Evolutionary conservation across 2,888 invertebrate species (phyloP), one percentile per base, ranked within the genome.

Genomic region (Epiperipatus broadwayi): DNA sequence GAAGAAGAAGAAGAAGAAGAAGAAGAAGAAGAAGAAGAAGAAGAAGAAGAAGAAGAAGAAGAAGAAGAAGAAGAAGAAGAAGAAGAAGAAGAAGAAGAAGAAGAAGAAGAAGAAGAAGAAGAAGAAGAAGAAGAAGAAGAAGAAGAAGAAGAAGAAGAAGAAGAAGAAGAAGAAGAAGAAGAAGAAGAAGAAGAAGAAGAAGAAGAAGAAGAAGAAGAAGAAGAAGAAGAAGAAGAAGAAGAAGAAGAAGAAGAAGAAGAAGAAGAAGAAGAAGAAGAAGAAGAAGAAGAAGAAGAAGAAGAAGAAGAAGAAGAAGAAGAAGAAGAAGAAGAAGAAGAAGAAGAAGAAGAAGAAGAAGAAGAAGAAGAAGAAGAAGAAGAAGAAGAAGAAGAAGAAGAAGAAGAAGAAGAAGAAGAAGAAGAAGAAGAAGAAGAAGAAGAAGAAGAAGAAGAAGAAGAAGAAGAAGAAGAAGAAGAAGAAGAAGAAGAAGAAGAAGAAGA

Each of bases 1-100:
- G 25, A 25, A 25, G 25, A 25, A 25, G 25, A 25, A 25, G 25
- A 25, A 25, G 25, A 25, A 25, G 25, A 25, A 25, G 25, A 25
- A 25, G 25, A 25, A 25, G 25, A 25, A 25, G 25, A 25, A 25
- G 25, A 25, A 25, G 25, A 25, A 25, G 25, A 25, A 25, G 25
- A 25, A 25, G 25, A 25, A 25, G 25, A 25, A 25, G 25, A 25
- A 25, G 25, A 25, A 25, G 25, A 25, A 25, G 25, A 25, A 25
- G 25, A 25, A 25, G 25, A 25, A 25, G 25, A 25, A 25, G 25
- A 25, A 25, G 25, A 25, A 25, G 25, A 25, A 25, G 25, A 25
- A 25, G 25, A 25, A 25, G 25, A 25, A 25, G 25, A 25, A 25
- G 25, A 25, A 25, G 25, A 25, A 25, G 25, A 25, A 25, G 25